A percentile compares a stretch with the other conserved stretches of the same genome.
phyloP scores from a whole-genome alignment of 1,140 invertebrate species.

The Chymomyza costata region DNA sequence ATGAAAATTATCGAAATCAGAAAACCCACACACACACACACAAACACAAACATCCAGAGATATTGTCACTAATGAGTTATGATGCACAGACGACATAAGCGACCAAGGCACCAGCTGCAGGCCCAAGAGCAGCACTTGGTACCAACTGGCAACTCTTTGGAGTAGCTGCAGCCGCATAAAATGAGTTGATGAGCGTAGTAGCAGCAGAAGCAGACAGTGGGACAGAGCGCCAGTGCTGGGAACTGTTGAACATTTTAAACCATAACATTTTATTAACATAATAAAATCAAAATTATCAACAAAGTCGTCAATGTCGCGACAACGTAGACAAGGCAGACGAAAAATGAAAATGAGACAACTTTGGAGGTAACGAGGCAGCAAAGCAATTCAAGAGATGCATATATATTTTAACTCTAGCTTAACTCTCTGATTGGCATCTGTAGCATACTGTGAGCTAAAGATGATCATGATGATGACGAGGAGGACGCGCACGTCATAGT shows the following conservation, averaged over 20 bases:
- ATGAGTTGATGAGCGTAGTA: not conserved
- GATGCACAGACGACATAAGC: constrained; percentile 63
- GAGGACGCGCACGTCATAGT: constrained; percentile 28
- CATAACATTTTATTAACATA: constrained; percentile 75
- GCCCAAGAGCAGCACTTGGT: not conserved
- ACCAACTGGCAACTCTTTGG: constrained; percentile 28
- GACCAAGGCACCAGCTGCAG: not conserved
- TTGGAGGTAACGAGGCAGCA: constrained; percentile 51
- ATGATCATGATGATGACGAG: constrained; percentile 5
- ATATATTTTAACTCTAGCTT: constrained; percentile 16
- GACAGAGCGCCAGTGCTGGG: constrained; percentile 23
- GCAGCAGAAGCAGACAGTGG: constrained; percentile 35
- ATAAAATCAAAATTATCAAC: constrained; percentile 75
- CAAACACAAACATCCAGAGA: constrained; percentile 18
- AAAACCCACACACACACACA: constrained; percentile 51
- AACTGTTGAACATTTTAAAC: constrained; percentile 72
- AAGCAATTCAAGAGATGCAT: too few species aligned
- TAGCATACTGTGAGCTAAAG: constrained; percentile 11
- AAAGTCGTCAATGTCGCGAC: constrained; percentile 73
- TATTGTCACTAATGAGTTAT: constrained; percentile 74
- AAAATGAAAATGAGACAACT: constrained; percentile 62
- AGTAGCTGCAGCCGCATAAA: constrained; percentile 15
- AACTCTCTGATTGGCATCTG: constrained; percentile 48
- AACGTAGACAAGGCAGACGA: constrained; percentile 36
- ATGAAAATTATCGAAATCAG: constrained; percentile 70